Percentiles rank a stretch among this genome's conserved stretches.
phyloP scores from a whole-genome alignment of 2,113 vertebrate genomes.

The Sterna hirundo region DNA sequence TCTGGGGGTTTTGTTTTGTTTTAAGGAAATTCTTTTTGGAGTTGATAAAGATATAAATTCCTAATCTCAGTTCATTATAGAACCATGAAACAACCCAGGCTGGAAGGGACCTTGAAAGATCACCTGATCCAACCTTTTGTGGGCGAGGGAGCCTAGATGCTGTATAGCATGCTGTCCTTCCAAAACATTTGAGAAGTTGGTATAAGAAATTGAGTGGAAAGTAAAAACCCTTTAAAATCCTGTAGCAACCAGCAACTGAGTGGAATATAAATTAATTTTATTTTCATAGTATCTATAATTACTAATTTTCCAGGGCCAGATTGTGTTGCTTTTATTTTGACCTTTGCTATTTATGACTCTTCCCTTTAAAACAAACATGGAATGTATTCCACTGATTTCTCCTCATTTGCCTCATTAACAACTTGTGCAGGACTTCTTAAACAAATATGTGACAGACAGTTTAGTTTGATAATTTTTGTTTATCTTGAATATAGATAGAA shows the following conservation, averaged over 20 bases:
- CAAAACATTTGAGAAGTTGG: neutral
- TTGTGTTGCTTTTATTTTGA: neutral
- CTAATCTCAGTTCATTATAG: neutral
- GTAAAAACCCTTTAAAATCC: neutral
- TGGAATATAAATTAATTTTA: neutral
- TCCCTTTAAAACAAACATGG: neutral
- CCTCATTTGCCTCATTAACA: neutral
- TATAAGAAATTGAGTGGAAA: neutral
- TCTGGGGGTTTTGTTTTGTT: neutral
- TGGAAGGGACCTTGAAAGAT: neutral
- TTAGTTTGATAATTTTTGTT: neutral
- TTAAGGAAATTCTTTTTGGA: neutral
- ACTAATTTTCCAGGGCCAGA: neutral
- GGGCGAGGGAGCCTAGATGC: neutral
- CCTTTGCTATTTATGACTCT: neutral
- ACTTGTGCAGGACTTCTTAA: neutral
- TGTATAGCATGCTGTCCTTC: neutral
- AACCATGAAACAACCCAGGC: neutral
- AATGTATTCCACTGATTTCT: neutral
- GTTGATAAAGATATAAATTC: neutral
- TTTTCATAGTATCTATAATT: neutral
- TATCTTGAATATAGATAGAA: neutral
- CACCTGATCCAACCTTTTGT: neutral
- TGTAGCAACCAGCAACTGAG: neutral
- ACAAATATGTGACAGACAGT: neutral